phyloP scores from a whole-genome alignment of 2,888 invertebrate genomes.

The Caenorhabditis auriculariae region DNA sequence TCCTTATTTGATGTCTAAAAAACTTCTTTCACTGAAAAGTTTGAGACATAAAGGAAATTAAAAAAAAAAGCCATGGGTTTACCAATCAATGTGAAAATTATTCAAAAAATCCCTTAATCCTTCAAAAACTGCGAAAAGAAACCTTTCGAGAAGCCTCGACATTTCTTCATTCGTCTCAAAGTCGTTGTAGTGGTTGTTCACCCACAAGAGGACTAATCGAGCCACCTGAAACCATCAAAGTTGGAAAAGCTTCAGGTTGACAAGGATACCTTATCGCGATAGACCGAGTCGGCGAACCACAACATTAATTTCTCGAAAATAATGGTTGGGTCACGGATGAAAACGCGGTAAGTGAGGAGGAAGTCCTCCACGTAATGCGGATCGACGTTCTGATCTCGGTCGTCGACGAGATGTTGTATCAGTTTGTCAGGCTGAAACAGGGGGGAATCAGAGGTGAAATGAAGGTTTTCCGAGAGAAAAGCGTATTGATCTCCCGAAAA shows the following conservation, averaged over 20 bases:
- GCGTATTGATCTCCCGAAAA: neutral
- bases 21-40: too few relatives aligned
- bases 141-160: conserved; percentile 74
- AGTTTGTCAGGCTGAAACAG: conserved; percentile 66
- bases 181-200: conserved; percentile 96
- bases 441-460: too few relatives aligned
- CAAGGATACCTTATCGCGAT: conserved; percentile 64
- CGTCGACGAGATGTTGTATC: conserved; percentile 90
- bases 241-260: too few relatives aligned
- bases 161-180: conserved; percentile 92
- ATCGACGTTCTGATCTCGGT: conserved; percentile 78
- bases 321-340: conserved; percentile 81
- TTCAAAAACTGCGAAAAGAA: conserved; percentile 18
- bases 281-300: conserved; percentile 81
- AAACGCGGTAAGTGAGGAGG: conserved; percentile 88
- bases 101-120: conserved; percentile 14
- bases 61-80: too few relatives aligned
- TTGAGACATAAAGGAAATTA: too few relatives aligned
- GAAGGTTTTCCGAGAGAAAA: conserved; percentile 1
- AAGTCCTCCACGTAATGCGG: conserved; percentile 99
- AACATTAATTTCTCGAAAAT: conserved; percentile 84
- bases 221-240: conserved; percentile 74
- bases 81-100: conserved; percentile 8
- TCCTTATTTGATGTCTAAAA: too few relatives aligned
- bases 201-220: conserved; percentile 93